A percentile compares a stretch with the other conserved stretches of the same genome.
phyloP scores from a whole-genome alignment of 2,113 vertebrate species.

The Rhinoderma darwinii region DNA sequence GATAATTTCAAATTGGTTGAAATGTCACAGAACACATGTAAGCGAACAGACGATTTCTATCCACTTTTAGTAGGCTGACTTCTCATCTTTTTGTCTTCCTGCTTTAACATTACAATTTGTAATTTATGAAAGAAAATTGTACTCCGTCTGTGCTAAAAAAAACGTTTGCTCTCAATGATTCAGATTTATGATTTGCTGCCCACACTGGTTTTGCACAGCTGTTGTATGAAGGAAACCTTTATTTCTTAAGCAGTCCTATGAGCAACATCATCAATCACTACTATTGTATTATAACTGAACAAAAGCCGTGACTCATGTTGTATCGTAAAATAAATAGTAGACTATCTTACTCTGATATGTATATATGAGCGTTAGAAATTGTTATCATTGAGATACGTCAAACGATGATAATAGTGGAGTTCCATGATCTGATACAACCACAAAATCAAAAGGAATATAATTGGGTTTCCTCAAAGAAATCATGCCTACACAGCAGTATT shows the following conservation, averaged over 20 bases:
- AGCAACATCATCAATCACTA: slow-evolving; percentile 22
- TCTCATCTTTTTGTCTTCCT: background rate
- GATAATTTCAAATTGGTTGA: too few relatives aligned
- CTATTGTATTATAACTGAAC: background rate
- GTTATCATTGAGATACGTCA: too few relatives aligned
- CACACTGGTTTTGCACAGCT: slow-evolving; percentile 10
- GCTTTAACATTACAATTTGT: background rate
- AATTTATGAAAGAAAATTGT: background rate
- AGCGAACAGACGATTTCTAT: background rate
- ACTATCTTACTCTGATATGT: background rate
- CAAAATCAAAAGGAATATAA: too few relatives aligned
- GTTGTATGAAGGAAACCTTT: slow-evolving; percentile 34
- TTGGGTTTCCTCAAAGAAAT: too few relatives aligned
- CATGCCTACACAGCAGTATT: too few relatives aligned
- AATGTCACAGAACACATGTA: background rate
- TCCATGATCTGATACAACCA: too few relatives aligned
- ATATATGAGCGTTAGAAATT: background rate
- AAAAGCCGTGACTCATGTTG: slow-evolving; percentile 15
- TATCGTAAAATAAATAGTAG: background rate
- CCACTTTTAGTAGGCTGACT: background rate
- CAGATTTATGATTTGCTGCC: slow-evolving; percentile 19
- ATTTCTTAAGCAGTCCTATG: background rate
- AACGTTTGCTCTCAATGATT: slow-evolving; percentile 22
- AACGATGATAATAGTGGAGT: too few relatives aligned
- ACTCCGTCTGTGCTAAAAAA: slow-evolving; percentile 1